Conservation (phyloP, 2,888 invertebrate genomes). For the Eupithecia subfuscata region DNA sequence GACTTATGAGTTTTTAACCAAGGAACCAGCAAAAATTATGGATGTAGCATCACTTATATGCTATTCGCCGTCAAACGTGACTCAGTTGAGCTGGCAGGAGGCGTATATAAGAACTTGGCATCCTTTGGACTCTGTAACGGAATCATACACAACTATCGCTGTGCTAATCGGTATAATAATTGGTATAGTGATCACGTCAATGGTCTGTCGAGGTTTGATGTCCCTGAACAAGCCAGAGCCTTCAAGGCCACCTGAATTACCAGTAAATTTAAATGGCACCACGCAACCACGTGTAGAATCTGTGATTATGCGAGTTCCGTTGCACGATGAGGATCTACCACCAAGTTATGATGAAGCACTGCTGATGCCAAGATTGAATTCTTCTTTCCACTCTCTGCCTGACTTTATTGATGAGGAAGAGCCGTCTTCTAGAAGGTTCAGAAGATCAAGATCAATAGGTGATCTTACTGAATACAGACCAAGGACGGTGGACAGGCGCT, state of each 20-base stretch:
- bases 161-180: conserved; percentile 81
- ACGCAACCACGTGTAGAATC: conserved; percentile 62
- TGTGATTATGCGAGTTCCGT: conserved; percentile 67
- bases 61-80: conserved; percentile 86
- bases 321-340: conserved; percentile 77
- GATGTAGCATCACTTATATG: conserved; percentile 83
- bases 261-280: conserved; percentile 63
- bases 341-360: conserved; percentile 91
- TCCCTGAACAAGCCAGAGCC: conserved; percentile 67
- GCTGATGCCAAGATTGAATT: conserved; percentile 87
- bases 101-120: conserved; percentile 88
- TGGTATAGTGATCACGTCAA: conserved; percentile 81
- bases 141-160: conserved; percentile 83
- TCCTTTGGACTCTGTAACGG: conserved; percentile 61
- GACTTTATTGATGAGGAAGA: conserved; percentile 75
- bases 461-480: conserved; percentile 72
- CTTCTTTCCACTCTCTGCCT: conserved; percentile 84
- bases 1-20: conserved; percentile 85
- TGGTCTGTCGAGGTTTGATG: conserved; percentile 82
- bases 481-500: conserved; percentile 67
- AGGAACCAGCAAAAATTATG: conserved; percentile 78
- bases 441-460: conserved; percentile 78
- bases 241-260: conserved; percentile 69
- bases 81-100: conserved; percentile 87
- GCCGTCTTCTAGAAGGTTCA: conserved; percentile 55